These are phyloP conservation scores for Columba livia DNA, from an alignment of 2,113 vertebrate genomes.

Conservation along the genomic window DNA sequence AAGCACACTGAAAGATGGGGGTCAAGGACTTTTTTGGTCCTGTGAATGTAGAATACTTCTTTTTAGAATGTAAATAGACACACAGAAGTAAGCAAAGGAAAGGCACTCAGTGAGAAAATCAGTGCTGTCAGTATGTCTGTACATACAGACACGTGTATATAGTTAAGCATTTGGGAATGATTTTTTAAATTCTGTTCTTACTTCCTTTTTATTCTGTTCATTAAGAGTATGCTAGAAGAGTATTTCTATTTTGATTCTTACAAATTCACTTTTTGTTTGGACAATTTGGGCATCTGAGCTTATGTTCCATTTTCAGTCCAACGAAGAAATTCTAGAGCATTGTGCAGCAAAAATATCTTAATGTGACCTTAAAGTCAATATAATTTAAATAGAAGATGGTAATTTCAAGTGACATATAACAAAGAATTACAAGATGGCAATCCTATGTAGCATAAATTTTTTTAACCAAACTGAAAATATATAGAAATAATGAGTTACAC, in stretches of 20 bases:
- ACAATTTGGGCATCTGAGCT: neutral
- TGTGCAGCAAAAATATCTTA: neutral
- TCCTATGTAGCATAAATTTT: neutral
- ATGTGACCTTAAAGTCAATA: neutral
- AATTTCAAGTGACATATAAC: neutral
- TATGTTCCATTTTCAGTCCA: neutral
- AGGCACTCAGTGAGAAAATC: rapidly evolving
- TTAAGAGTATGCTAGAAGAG: neutral
- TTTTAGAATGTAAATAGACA: neutral
- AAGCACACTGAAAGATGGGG: neutral
- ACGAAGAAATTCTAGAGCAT: neutral
- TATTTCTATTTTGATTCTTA: neutral
- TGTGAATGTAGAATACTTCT: neutral
- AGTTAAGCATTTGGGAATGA: neutral
- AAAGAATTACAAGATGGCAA: neutral
- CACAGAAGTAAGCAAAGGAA: rapidly evolving
- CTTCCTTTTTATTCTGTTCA: neutral
- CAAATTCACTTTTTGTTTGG: neutral
- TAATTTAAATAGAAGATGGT: neutral
- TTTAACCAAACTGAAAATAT: neutral
- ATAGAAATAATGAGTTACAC: neutral
- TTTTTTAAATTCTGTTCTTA: neutral
- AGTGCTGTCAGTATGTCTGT: neutral
- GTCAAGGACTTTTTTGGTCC: neutral
- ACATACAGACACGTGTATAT: rapidly evolving